A percentile compares a stretch with the other conserved stretches of the same genome.
Evolutionary conservation across 2,797 vertebrate genomes (phyloP).

Genomic region (Delichon dasypus): DNA sequence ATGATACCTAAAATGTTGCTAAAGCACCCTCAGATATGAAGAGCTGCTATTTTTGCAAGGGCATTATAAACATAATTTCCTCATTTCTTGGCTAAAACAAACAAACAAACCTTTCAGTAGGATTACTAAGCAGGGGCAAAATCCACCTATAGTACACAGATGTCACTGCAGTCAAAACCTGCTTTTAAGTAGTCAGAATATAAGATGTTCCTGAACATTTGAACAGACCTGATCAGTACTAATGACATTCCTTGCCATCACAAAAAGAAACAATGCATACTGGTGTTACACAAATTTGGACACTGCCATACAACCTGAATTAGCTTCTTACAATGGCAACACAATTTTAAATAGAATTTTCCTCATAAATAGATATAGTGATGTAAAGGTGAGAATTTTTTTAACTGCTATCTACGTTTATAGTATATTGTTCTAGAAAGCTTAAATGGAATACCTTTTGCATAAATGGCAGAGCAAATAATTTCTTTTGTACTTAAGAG

Average conservation of each 20-base stretch:
- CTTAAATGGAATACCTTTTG: background rate
- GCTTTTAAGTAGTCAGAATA: background rate
- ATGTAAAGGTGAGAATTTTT: background rate
- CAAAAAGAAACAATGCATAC: background rate
- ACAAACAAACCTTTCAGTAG: background rate
- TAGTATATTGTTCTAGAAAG: background rate
- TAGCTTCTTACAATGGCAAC: background rate
- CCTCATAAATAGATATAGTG: background rate
- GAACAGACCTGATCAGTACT: background rate
- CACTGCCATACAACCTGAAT: background rate
- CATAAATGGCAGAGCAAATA: background rate
- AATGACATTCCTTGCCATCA: background rate
- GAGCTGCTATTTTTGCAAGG: background rate
- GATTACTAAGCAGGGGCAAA: background rate
- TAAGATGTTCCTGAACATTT: background rate
- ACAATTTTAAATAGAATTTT: background rate
- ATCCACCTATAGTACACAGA: background rate
- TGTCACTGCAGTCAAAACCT: background rate
- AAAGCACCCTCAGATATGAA: background rate
- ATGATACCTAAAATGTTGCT: background rate
- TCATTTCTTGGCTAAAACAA: background rate
- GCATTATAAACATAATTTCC: background rate
- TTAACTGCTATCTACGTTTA: background rate
- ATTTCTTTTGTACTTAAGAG: background rate
- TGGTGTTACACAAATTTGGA: background rate